phyloP scores from a whole-genome alignment of 1,140 invertebrate species.

The Bradysia coprophila region DNA sequence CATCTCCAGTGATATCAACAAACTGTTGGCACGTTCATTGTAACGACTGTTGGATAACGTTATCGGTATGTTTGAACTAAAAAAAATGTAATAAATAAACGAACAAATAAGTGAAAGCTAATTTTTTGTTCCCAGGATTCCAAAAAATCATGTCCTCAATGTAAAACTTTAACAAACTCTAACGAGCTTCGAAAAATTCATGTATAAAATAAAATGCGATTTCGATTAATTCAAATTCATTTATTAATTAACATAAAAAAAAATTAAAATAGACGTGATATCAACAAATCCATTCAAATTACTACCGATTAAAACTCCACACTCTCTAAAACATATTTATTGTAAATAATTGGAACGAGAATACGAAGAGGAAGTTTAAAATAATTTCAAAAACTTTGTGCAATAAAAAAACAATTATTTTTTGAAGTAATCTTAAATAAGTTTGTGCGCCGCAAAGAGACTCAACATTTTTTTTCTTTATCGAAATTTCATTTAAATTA shows the following conservation, averaged over 20 bases:
- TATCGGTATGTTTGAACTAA: neutral
- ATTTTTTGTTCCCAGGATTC: neutral
- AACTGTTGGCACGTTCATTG: neutral
- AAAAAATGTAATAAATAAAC: neutral
- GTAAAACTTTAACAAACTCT: neutral
- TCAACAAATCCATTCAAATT: neutral
- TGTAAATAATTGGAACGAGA: too few species aligned
- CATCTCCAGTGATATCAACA: neutral
- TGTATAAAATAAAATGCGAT: neutral
- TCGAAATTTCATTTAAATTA: too few species aligned
- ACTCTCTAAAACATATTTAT: too few species aligned
- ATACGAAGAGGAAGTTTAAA: too few species aligned
- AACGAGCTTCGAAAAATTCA: conserved; percentile 2
- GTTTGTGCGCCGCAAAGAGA: too few species aligned
- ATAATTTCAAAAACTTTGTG: too few species aligned
- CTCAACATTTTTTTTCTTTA: too few species aligned
- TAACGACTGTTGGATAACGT: neutral
- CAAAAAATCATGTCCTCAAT: conserved; percentile 1
- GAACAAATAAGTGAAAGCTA: neutral
- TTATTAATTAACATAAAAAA: too few species aligned
- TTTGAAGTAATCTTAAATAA: too few species aligned
- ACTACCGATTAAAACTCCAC: neutral
- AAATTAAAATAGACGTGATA: too few species aligned
- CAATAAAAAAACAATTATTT: too few species aligned
- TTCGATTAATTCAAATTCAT: too few species aligned